These are phyloP conservation scores for Calcarius lapponicus DNA, from an alignment of 2,797 vertebrate species.

Conservation along the genomic window DNA sequence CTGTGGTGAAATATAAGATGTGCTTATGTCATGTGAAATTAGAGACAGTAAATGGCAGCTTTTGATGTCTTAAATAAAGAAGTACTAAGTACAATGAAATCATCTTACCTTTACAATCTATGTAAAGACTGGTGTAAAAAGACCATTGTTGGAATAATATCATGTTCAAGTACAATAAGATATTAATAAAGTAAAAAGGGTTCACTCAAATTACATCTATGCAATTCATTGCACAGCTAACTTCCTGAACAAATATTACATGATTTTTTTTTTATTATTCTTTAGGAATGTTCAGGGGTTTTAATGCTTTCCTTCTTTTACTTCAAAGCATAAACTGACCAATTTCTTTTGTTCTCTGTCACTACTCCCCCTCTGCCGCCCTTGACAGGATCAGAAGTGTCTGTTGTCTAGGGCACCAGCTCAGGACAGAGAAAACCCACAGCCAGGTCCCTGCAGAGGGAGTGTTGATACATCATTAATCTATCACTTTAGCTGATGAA, in stretches of 20 bases:
- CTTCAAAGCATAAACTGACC: background rate
- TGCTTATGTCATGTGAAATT: background rate
- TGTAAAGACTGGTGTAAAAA: background rate
- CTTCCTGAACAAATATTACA: background rate
- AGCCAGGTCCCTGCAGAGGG: background rate
- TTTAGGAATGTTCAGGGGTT: background rate
- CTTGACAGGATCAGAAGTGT: background rate
- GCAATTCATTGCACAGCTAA: background rate
- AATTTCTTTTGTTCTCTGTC: background rate
- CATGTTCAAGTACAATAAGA: background rate
- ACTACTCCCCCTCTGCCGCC: background rate
- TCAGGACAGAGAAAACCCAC: background rate
- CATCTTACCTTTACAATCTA: background rate
- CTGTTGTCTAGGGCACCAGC: background rate
- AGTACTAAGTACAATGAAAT: background rate
- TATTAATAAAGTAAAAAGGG: background rate
- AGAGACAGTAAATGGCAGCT: background rate
- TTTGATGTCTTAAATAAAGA: background rate
- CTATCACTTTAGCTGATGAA: background rate
- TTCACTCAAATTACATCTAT: background rate
- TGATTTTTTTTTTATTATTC: background rate
- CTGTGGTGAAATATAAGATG: background rate
- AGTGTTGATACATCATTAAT: slow-evolving; percentile 32
- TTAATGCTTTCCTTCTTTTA: background rate
- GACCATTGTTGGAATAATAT: background rate